Evolutionary conservation across 2,888 invertebrate species (phyloP), one percentile per base, ranked within the genome.

Genomic region (Rotaria sp.): DNA sequence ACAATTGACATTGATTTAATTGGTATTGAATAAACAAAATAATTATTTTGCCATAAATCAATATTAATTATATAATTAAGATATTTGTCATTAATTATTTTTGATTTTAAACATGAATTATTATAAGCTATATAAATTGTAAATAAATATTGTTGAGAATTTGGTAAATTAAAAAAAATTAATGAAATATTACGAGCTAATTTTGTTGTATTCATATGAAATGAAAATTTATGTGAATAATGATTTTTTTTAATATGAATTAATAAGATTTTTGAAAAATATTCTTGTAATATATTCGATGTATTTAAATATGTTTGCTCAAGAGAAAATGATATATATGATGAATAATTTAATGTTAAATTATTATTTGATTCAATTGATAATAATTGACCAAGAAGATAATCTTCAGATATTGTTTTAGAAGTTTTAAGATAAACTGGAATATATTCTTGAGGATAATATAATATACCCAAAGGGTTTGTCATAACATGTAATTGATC

Each of bases 361-460:
- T 41, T 38, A 45, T 45, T 45, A n/a, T 24, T 26, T 4, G 8
- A 45, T 41, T 45, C 45, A 80, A 80, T 80, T 1, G 80, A 80
- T 15, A 80, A 45, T n/a, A 80, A 11, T 45, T 80, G 80, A 80
- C 80, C 80, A 26, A 80, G 24, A 45, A 45, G 26, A 80, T 80
- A 45, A 80, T 80, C 45, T 3, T 1, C 15, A 13, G 38, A 41
- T 24, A 11, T 45, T 13, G 26, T 41, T 75, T 24, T 24, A 1
- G 41, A 15, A 21, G n/a, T 45, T 67, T 67, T 21, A 67, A 30
- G 4, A 45, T 80, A n/a, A 45, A 45, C 0, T 80, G 80, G 80
- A 80, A 80, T n/a, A 80, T 80, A 80, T 45, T 80, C 80, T 45
- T 80, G 80, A n/a, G 80, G 80, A 80, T 80, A 45, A 10, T 80